Conservation (phyloP, 1,140 invertebrate genomes). For the Berghia stephanieae region DNA sequence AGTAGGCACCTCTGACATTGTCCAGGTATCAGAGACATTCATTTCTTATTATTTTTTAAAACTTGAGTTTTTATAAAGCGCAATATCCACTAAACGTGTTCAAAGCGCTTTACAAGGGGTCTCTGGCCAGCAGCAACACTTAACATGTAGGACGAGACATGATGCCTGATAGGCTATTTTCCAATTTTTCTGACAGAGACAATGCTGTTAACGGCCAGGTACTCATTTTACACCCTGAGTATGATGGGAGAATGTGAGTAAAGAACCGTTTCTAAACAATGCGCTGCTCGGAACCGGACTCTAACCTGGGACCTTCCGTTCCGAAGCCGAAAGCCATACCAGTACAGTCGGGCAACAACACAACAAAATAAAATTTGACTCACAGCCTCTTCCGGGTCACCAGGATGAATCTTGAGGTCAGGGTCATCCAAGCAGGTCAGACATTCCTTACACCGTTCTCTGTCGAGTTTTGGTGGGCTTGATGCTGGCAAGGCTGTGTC, state of each 20-base stretch:
- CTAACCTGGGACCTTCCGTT: background rate
- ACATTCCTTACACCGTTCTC: conserved; percentile 68
- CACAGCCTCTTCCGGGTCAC: conserved; percentile 78
- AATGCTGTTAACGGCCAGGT: background rate
- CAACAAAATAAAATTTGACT: conserved; percentile 25
- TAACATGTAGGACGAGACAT: too few relatives aligned
- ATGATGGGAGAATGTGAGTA: background rate
- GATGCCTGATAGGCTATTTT: too few relatives aligned
- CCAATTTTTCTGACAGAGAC: too few relatives aligned
- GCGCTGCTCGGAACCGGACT: too few relatives aligned
- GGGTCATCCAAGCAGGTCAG: conserved; percentile 74
- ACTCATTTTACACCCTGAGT: background rate
- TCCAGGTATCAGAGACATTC: too few relatives aligned
- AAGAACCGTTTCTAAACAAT: too few relatives aligned
- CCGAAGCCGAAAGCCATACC: background rate
- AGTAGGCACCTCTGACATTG: too few relatives aligned
- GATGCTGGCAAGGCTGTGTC: background rate
- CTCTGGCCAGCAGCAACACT: too few relatives aligned
- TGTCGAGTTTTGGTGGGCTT: conserved; percentile 28
- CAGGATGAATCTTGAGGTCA: conserved; percentile 76
- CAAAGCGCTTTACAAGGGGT: too few relatives aligned
- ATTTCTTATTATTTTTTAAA: too few relatives aligned
- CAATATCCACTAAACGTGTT: too few relatives aligned
- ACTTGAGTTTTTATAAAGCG: too few relatives aligned
- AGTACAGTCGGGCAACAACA: background rate